Evolutionary conservation across 1,140 invertebrate species (phyloP), one percentile per base, ranked within the genome.

Genomic region (Aphelenchoides avenae): DNA sequence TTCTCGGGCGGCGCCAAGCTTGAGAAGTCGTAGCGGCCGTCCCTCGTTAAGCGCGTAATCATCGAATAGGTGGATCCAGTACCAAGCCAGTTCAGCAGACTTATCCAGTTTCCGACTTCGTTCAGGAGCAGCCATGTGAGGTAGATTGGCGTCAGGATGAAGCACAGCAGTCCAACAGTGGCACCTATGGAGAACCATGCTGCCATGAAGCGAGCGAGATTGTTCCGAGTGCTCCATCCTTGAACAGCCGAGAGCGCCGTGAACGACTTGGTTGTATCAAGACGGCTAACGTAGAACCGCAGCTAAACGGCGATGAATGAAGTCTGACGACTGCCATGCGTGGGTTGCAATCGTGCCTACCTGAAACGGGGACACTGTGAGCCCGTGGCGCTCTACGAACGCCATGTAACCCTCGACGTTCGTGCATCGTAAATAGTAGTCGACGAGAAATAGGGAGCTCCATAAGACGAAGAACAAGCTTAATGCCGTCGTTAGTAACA

Each of bases 141-240:
- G 33, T 70, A 70, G 29, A 68, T 15, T 9, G 67, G 71, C 13
- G 58, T 68, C 13, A 70, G 26, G 6, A 71, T 15, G 33, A 72
- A 68, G 50, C 50, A 70, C 11, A 47, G 24, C 5, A 70, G 37
- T 1, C 51, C 41, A 37, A 68, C 44, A 26, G 68, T 27, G 18
- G 69, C 53, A 22, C 67, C 67, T 20, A 55, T 39, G 13, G 54
- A 36, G 24, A 70, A 70, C 67, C 68, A 70, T 9, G 53, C 29
- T 3, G 46, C 47, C n/a, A 64, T 3, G 26, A 26, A 22, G 5
- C 30, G 27, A 31, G 52, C n/a, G n/a, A n/a, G n/a, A n/a, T n/a
- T n/a, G n/a, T n/a, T n/a, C n/a, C n/a, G 33, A 30, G 7, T 30
- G n/a, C 27, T n/a, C n/a, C n/a, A n/a, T n/a, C n/a, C 41, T 46